Base-by-base conservation (phyloP, 2,113 vertebrate species). In the Corydoras sp. region DNA sequence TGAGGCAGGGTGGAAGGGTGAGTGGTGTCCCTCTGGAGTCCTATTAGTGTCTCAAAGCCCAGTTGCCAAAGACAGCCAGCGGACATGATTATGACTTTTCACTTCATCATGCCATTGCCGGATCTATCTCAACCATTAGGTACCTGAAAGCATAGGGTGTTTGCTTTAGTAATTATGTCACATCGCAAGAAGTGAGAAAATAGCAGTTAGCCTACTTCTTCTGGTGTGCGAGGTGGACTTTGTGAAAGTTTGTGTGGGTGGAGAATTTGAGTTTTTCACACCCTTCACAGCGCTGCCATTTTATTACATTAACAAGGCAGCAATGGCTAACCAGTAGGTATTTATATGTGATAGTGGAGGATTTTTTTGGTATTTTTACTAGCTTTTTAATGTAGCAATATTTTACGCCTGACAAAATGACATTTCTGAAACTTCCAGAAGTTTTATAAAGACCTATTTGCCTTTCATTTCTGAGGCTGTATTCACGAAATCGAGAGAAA, bases 1-100 rank as follows among this genome's bases (percentile, higher is more conserved):
- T 79, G 84, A 86, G 88, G 89, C 87, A 89, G 86, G 81, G 86
- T 90, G 88, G 77, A 80, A 85, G 84, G 80, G 78, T 81, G 78
- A 69, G 77, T 73, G 81, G 77, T 71, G 81, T 88, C 83, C 85
- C 86, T 88, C 86, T 88, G 86, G 84, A 80, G 86, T 88, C 83
- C 83, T 77, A 90, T 91, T 90, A 90, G 86, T 81, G 81, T 83
- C 84, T 83, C 82, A 86, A 81, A 84, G 72, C 74, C 81, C 43
- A 61, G 58, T 35, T 18, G 24, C 53, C 62, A 65, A 73, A 71
- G 81, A 81, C 72, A 79, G 68, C 62, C 81, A 72, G 54, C 71
- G 71, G 73, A 73, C 72, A 61, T 80, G 79, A 76, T 81, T 65
- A 62, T 72, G 65, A 73, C 68, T 78, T 61, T 74, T 70, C 72